A percentile compares a stretch with the other conserved stretches of the same genome.
These are phyloP conservation scores for Trachelipus rathkii DNA, from an alignment of 1,140 invertebrate genomes.

Conservation along the genomic window DNA sequence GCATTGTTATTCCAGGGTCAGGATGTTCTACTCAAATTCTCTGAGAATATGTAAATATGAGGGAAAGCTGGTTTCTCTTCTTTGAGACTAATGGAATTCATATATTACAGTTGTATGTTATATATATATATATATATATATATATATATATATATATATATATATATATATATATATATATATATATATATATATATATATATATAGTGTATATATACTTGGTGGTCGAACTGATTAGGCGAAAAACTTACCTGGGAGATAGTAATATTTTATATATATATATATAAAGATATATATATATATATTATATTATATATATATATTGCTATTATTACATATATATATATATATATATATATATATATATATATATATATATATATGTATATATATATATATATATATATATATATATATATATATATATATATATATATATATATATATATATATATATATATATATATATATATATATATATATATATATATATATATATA, in stretches of 20 bases:
- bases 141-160: slow-evolving; percentile 3
- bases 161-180: slow-evolving; percentile 13
- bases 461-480: slow-evolving; percentile 13
- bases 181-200: slow-evolving; percentile 13
- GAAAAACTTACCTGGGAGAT: too few species aligned
- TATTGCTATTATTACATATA: too few species aligned
- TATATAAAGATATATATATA: too few species aligned
- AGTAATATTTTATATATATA: too few species aligned
- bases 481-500: neutral
- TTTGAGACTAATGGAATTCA: neutral
- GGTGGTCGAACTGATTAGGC: too few species aligned
- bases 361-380: too few species aligned
- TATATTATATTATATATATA: too few species aligned
- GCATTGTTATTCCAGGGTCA: too few species aligned
- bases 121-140: slow-evolving; percentile 11
- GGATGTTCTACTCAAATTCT: too few species aligned
- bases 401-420: slow-evolving; percentile 13
- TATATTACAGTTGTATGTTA: neutral
- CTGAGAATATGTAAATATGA: too few species aligned
- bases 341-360: too few species aligned
- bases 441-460: slow-evolving; percentile 9
- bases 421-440: slow-evolving; percentile 6
- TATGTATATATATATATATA: slow-evolving; percentile 9
- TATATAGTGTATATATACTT: neutral
- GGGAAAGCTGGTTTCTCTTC: too few species aligned